Conservation (phyloP, 2,797 vertebrate species). For the Notolabrus celidotus region DNA sequence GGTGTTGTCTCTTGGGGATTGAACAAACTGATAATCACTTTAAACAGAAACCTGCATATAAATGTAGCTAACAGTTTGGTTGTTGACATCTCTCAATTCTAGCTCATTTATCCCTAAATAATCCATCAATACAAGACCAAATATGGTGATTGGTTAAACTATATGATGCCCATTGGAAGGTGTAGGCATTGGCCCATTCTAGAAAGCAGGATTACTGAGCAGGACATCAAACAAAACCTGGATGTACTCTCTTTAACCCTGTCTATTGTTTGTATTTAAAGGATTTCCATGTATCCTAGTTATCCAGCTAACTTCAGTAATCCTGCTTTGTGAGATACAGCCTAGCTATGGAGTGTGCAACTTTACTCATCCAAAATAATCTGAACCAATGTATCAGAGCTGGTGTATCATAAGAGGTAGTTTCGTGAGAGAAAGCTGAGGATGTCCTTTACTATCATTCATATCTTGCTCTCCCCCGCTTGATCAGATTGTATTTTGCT, state of each 20-base stretch:
- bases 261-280: conserved; percentile 19
- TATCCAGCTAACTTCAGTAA: conserved; percentile 34
- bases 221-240: neutral
- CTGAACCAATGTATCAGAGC: conserved; percentile 10
- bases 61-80: too few species aligned
- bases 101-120: too few species aligned
- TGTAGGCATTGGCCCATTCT: too few species aligned
- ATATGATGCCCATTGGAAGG: too few species aligned
- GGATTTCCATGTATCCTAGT: neutral
- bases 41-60: too few species aligned
- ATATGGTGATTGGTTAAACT: too few species aligned
- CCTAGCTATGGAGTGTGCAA: neutral
- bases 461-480: conserved; percentile 23
- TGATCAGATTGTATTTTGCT: conserved; percentile 19
- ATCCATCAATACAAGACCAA: too few species aligned
- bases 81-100: too few species aligned
- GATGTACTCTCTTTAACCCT: conserved; percentile 22
- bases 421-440: conserved; percentile 14
- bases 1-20: neutral
- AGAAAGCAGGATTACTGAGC: conserved; percentile 9
- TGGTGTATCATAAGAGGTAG: neutral
- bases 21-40: too few species aligned
- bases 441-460: conserved; percentile 11
- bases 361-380: conserved; percentile 33
- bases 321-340: conserved; percentile 4